phyloP scores from a whole-genome alignment of 2,113 vertebrate genomes.

The Bufo gargarizans region DNA sequence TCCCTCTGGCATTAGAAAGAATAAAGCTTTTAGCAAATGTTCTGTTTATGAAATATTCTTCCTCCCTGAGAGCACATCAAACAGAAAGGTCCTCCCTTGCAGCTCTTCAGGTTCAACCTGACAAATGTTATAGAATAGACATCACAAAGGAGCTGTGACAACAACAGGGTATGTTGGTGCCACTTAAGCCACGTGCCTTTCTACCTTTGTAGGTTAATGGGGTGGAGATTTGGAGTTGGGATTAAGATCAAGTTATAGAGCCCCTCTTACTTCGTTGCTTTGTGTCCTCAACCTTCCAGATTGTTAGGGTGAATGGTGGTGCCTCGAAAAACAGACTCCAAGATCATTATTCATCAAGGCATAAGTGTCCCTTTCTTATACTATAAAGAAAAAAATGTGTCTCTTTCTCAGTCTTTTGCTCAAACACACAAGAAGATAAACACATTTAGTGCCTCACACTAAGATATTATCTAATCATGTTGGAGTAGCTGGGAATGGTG shows the following conservation, averaged over 20 bases:
- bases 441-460: background rate
- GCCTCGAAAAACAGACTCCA: constrained; percentile 52
- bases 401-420: background rate
- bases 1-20: constrained; percentile 36
- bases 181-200: constrained; percentile 17
- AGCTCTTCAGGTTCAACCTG: constrained; percentile 8
- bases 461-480: constrained; percentile 36
- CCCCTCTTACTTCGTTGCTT: background rate
- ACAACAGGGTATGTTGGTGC: background rate
- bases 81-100: background rate
- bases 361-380: constrained; percentile 25
- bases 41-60: constrained; percentile 42
- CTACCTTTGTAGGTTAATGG: background rate
- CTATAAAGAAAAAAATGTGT: no score
- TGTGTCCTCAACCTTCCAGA: constrained; percentile 39
- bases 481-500: constrained; percentile 28
- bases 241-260: constrained; percentile 1
- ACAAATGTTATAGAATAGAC: constrained; percentile 2
- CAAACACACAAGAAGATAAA: background rate
- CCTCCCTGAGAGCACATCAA: constrained; percentile 33
- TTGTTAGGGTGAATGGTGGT: constrained; percentile 43
- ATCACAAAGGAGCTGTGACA: background rate
- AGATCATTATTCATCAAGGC: constrained; percentile 51
- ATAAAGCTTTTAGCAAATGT: constrained; percentile 49
- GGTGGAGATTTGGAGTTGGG: background rate